Evolutionary conservation across 2,113 vertebrate species (phyloP).

Genomic region (human (Homo sapiens)): GRCh38 chr14:77509501-77510000

Average conservation of each 20-base stretch:
- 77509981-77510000: constrained; percentile 28
- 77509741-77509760: not conserved
- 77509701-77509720: not conserved
- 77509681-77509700: not conserved
- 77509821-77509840: constrained; percentile 52
- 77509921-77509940: constrained; percentile 42
- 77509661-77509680: not conserved
- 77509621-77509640: not conserved
- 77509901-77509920: constrained; percentile 41
- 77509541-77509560: not conserved
- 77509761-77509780: not conserved
- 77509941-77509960: constrained; percentile 21
- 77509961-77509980: not conserved
- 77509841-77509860: constrained; percentile 42
- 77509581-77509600: not conserved
- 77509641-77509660: not conserved
- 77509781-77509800: constrained; percentile 1
- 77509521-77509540: not conserved
- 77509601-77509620: not conserved
- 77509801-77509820: constrained; percentile 20
- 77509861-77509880: constrained; percentile 31
- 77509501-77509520: not conserved
- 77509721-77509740: constrained; percentile 44
- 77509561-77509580: not conserved
- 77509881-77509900: constrained; percentile 3